phyloP scores from a whole-genome alignment of 30 jellyfish, hydroid and myxozoan genomes.

The Chironex yamaguchii region DNA sequence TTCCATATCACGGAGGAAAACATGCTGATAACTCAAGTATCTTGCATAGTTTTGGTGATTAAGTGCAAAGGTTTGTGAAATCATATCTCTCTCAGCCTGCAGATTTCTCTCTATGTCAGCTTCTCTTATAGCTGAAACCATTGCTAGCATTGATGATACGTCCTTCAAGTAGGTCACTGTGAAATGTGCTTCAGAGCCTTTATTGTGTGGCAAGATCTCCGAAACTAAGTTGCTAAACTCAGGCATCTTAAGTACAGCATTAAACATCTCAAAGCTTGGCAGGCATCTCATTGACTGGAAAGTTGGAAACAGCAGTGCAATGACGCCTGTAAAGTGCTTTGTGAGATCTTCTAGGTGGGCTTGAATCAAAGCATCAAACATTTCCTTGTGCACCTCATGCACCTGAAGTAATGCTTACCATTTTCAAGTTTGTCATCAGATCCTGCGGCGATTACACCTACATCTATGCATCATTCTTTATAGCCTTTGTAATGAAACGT shows the following conservation, averaged over 20 bases:
- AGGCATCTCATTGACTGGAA: not conserved
- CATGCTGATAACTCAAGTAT: conserved; percentile 46
- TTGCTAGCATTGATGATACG: conserved; percentile 46
- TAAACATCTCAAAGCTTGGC: conserved; percentile 4
- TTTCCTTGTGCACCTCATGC: conserved; percentile 48
- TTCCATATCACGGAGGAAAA: not conserved
- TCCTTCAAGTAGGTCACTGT: conserved; percentile 39
- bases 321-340: not conserved
- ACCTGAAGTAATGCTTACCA: conserved; percentile 23
- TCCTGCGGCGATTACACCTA: conserved; percentile 25
- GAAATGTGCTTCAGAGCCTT: conserved; percentile 22
- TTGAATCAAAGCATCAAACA: conserved; percentile 38
- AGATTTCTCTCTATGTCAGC: conserved; percentile 43
- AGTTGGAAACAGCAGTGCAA: not conserved
- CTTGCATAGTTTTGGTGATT: conserved; percentile 67
- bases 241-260: conserved; percentile 8
- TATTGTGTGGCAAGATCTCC: not conserved
- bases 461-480: conserved; percentile 44
- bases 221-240: not conserved
- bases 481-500: conserved; percentile 4
- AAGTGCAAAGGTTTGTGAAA: conserved; percentile 32
- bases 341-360: conserved; percentile 1
- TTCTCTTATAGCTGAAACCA: conserved; percentile 56
- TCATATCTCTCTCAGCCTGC: conserved; percentile 48
- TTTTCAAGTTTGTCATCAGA: conserved; percentile 22